Evolutionary conservation across 2,888 invertebrate species (phyloP), one percentile per base, ranked within the genome.

Genomic region (Masnerella sp.): DNA sequence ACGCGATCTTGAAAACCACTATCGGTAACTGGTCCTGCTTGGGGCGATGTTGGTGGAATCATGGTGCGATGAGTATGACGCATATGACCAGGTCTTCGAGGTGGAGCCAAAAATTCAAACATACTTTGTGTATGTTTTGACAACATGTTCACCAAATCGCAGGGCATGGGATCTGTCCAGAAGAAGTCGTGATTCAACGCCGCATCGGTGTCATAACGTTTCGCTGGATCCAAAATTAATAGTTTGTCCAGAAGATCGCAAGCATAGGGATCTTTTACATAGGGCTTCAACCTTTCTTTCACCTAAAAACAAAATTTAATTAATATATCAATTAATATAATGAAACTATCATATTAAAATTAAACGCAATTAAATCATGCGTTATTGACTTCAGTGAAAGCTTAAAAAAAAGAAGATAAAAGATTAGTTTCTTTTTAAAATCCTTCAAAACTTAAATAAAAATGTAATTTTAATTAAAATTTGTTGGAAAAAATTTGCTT

Each of bases 121-220:
- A 98, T 98, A 87, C 96, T 96, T 76, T 91, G 95, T 75, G 92
- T 93, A 89, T 95, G 94, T 81, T 96, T 95, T 0, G 95, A 96
- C 76, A 98, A 88, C 97, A 97, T 97, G 89, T 95, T 95, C 54
- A 92, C 94, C 28, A 96, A 89, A 84, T 96, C 96, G 83, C 94
- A 93, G 0, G 98, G 98, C 94, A 97, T 95, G 0, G 99, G 99
- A 86, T 98, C 97, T 3, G 95, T 95, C 97, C 97, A 99, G 89
- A 99, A 99, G 89, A 99, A 99, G 85, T 98, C 97, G 84, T 99
- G 98, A 88, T 98, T 97, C 0, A 99, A 87, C 0, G 98, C 97
- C 0, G 95, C 94, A 85, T 99, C 98, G 0, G 97, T 94, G 84
- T 98, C 96, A 61, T 91, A 90, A 68, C 97, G 89, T 86, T 96